Evolutionary conservation across 2,888 invertebrate genomes (phyloP).

Genomic region (Netelia inedita): DNA sequence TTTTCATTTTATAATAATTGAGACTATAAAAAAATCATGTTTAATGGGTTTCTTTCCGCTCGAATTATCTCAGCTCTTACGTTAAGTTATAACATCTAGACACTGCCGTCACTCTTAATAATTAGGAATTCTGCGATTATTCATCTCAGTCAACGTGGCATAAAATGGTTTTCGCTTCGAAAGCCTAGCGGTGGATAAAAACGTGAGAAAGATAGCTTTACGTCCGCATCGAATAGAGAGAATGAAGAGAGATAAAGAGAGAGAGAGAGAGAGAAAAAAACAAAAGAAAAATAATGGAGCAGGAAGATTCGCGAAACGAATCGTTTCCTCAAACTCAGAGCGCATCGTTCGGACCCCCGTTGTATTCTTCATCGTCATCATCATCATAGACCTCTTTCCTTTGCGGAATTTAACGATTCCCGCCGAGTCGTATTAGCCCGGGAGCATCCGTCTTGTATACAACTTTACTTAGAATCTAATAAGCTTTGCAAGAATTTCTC

Average conservation of each 20-base stretch:
- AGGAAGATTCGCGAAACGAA: slow-evolving; percentile 56
- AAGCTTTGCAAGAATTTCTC: slow-evolving; percentile 6
- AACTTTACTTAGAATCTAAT: slow-evolving; percentile 10
- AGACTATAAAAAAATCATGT: too few relatives aligned
- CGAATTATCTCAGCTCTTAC: too few relatives aligned
- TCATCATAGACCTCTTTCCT: slow-evolving; percentile 41
- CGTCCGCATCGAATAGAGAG: background rate
- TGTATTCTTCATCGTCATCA: slow-evolving; percentile 29
- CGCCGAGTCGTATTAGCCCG: background rate
- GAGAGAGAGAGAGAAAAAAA: slow-evolving; percentile 16
- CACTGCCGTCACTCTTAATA: too few relatives aligned
- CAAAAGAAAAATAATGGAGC: slow-evolving; percentile 12
- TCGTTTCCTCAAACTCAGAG: slow-evolving; percentile 54
- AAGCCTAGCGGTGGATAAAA: slow-evolving; percentile 36
- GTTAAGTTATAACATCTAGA: too few relatives aligned
- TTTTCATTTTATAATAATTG: too few relatives aligned
- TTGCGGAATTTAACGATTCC: slow-evolving; percentile 54
- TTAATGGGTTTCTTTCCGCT: too few relatives aligned
- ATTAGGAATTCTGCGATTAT: too few relatives aligned
- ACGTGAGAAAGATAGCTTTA: slow-evolving; percentile 43
- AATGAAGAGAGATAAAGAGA: slow-evolving; percentile 33
- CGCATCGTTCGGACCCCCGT: slow-evolving; percentile 11
- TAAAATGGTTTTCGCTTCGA: background rate
- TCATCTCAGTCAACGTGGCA: too few relatives aligned
- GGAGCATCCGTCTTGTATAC: background rate